Conservation (phyloP, 2,888 invertebrate species). For the Ophraella communa region DNA sequence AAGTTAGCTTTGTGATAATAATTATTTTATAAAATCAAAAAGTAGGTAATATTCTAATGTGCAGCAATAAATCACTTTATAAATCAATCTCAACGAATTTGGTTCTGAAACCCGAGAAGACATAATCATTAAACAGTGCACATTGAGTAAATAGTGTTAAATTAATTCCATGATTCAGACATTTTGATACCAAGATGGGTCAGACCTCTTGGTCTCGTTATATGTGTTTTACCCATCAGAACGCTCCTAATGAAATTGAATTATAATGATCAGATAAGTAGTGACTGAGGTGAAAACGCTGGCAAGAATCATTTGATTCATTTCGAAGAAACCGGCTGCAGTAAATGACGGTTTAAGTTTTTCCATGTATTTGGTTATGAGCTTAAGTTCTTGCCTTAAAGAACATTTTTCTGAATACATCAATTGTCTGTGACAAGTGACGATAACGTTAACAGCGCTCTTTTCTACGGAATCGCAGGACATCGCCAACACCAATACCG, state of each 20-base stretch:
- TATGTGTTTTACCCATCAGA: too few relatives aligned
- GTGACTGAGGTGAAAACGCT: constrained; percentile 22
- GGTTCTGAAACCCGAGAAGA: too few relatives aligned
- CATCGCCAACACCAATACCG: constrained; percentile 15
- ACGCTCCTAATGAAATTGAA: constrained; percentile 22
- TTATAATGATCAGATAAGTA: constrained; percentile 29
- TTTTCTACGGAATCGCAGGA: constrained; percentile 29
- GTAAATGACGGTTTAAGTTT: constrained; percentile 14
- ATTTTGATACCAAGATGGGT: too few relatives aligned
- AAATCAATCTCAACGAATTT: too few relatives aligned
- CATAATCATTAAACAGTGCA: too few relatives aligned
- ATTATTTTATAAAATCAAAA: too few relatives aligned
- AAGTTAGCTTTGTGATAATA: too few relatives aligned
- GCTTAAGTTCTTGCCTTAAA: constrained; percentile 20
- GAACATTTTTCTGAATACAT: constrained; percentile 14
- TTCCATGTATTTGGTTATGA: constrained; percentile 14
- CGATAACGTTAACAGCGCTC: constrained; percentile 19
- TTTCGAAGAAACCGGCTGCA: constrained; percentile 28
- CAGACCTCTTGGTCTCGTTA: too few relatives aligned
- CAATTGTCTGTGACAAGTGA: constrained; percentile 16
- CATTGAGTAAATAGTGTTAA: too few relatives aligned
- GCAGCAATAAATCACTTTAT: too few relatives aligned
- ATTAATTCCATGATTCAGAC: too few relatives aligned
- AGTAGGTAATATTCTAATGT: too few relatives aligned
- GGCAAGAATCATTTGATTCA: constrained; percentile 21